Evolutionary conservation across 2,888 invertebrate species (phyloP), one percentile per base, ranked within the genome.

Genomic region (Lacanobia wlatinum): DNA sequence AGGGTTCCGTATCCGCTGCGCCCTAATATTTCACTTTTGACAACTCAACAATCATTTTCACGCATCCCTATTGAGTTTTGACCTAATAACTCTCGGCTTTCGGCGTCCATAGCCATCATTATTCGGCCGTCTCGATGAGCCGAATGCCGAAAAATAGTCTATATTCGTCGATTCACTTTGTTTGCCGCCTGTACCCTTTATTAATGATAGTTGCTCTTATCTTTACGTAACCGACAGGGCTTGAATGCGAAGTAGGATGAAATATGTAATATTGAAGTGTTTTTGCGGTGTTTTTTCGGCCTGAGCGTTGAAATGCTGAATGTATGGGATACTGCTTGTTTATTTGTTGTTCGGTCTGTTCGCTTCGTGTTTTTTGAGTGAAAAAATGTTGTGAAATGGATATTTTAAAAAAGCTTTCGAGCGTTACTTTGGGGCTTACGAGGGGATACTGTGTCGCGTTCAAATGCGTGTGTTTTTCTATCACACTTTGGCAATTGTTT

Each of bases 171-270:
- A 86, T 87, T 89, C 89, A 88, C 86, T 91, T 84, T 87, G 90
- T 92, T 91, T 90, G 87, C 87, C 76, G 81, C 82, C 86, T 85
- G 73, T 75, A 78, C 78, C 78, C 80, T 84, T 83, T 91, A 93
- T 92, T 90, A 92, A 93, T 92, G 89, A 87, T 83, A 74, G 76
- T 78, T 58, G 76, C 80, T 82, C 88, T 90, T 93, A 93, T 93
- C 92, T 89, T 80, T 73, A 56, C 72, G 67, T 70, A 75, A 76
- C 86, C 83, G 74, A 83, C 83, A 74, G 71, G 72, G 55, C 38
- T 68, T 87, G 90, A 92, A 92, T 92, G 81, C 83, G 84, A 89
- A 90, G 87, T 84, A 78, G 69, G 80, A 84, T 85, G 80, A 87
- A 85, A 84, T 84, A 87, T 86, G 81, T 81, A 75, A 83, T 76